phyloP scores from a whole-genome alignment of 2,888 invertebrate species.

The Caenorhabditis auriculariae region DNA sequence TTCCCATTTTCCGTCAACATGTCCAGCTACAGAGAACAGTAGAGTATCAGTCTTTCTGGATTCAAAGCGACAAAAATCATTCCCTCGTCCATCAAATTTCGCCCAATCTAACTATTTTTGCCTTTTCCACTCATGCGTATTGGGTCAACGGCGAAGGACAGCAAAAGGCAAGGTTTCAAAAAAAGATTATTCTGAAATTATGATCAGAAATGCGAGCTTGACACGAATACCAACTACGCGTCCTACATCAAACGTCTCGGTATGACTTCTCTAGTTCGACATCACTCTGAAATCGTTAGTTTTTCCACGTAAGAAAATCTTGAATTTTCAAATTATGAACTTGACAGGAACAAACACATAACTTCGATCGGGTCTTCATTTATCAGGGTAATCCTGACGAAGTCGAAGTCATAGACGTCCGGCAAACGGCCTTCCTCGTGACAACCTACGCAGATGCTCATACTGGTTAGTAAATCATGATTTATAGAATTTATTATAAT shows the following conservation, averaged over 20 bases:
- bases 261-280: conserved; percentile 21
- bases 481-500: background rate
- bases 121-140: conserved; percentile 25
- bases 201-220: conserved; percentile 23
- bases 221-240: conserved; percentile 21
- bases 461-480: conserved; percentile 13
- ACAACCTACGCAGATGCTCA: conserved; percentile 35
- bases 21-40: conserved; percentile 13
- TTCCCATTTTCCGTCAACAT: background rate
- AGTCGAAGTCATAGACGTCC: conserved; percentile 26
- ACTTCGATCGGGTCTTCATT: conserved; percentile 31
- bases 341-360: conserved; percentile 29
- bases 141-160: conserved; percentile 6
- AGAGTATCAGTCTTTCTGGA: conserved; percentile 29
- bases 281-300: conserved; percentile 27
- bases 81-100: conserved; percentile 27
- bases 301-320: conserved; percentile 1
- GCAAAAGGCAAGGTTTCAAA: background rate
- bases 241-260: conserved; percentile 33
- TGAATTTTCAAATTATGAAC: conserved; percentile 2
- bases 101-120: conserved; percentile 23
- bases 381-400: conserved; percentile 40
- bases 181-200: conserved; percentile 3
- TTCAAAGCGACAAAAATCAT: conserved; percentile 29
- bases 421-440: conserved; percentile 33